Evolutionary conservation across 2,888 invertebrate species (phyloP).

Genomic region (Craniophora ligustri): DNA sequence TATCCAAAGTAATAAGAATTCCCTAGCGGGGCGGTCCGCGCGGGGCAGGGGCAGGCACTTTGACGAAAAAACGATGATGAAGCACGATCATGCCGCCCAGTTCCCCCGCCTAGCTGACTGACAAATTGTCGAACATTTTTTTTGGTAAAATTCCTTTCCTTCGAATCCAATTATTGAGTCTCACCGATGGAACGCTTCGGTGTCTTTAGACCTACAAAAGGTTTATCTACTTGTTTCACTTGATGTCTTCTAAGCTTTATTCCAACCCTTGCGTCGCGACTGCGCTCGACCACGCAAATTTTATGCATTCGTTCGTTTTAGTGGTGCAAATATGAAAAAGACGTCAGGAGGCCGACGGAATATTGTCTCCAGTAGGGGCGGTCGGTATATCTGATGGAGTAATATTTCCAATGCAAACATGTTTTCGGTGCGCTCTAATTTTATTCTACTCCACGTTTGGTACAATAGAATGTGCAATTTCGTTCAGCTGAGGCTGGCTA

Average conservation of each 20-base stretch:
- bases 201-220: slow-evolving; percentile 62
- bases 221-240: slow-evolving; percentile 68
- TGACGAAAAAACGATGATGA: slow-evolving; percentile 83
- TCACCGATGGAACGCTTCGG: slow-evolving; percentile 69
- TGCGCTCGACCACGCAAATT: slow-evolving; percentile 56
- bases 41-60: slow-evolving; percentile 70
- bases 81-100: slow-evolving; percentile 79
- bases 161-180: slow-evolving; percentile 81
- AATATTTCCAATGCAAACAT: slow-evolving; percentile 75
- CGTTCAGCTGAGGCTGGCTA: slow-evolving; percentile 72
- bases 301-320: slow-evolving; percentile 63
- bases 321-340: slow-evolving; percentile 66
- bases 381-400: slow-evolving; percentile 61
- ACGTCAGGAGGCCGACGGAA: slow-evolving; percentile 59
- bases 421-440: slow-evolving; percentile 73
- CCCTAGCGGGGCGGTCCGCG: slow-evolving; percentile 66
- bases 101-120: slow-evolving; percentile 78
- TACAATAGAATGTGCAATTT: slow-evolving; percentile 77
- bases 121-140: slow-evolving; percentile 83
- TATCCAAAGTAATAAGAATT: slow-evolving; percentile 82
- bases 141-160: slow-evolving; percentile 79
- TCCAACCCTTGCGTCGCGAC: slow-evolving; percentile 54
- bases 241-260: slow-evolving; percentile 58
- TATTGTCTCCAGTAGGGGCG: slow-evolving; percentile 59
- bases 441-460: slow-evolving; percentile 73